Percentiles rank a stretch among this genome's conserved stretches.
Conservation (phyloP, 1,140 invertebrate genomes). For the Pogonomyrmex barbatus region DNA sequence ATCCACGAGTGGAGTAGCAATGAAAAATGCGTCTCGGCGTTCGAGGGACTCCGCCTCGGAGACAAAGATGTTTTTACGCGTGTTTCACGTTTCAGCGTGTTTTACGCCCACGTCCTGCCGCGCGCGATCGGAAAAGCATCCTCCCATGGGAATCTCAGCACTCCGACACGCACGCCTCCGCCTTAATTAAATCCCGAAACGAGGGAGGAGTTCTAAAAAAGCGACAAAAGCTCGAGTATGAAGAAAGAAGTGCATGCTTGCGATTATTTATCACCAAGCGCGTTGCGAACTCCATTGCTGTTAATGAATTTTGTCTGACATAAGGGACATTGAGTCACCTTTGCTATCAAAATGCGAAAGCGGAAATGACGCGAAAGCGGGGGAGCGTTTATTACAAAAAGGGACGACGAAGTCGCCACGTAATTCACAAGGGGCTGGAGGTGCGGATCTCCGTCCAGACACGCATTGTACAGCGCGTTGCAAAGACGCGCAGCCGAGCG, state of each 20-base stretch:
- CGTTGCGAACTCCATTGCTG: conserved; percentile 6
- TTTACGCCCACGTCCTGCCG: conserved; percentile 35
- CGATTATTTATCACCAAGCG: conserved; percentile 31
- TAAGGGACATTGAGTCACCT: conserved; percentile 1
- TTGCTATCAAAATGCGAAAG: not conserved
- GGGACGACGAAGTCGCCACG: not conserved
- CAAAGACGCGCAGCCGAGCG: not conserved
- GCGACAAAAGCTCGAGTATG: not conserved
- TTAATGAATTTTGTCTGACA: conserved; percentile 24
- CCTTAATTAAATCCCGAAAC: conserved; percentile 8
- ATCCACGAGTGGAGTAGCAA: conserved; percentile 15
- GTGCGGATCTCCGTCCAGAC: not conserved
- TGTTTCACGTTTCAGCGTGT: conserved; percentile 17
- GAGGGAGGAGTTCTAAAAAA: conserved; percentile 1
- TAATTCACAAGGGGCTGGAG: not conserved
- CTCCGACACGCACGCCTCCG: not conserved
- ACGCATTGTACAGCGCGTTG: conserved; percentile 19
- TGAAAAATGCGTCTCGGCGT: conserved; percentile 45
- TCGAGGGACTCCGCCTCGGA: not conserved
- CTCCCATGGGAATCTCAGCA: not conserved
- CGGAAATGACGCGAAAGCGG: conserved; percentile 41
- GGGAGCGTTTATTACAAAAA: conserved; percentile 26
- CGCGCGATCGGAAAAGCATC: conserved; percentile 23
- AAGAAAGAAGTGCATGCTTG: not conserved
- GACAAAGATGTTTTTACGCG: conserved; percentile 36